A percentile compares a stretch with the other conserved stretches of the same genome.
Evolutionary conservation across 2,888 invertebrate species (phyloP).

Genomic region (Meandrusa payeni): DNA sequence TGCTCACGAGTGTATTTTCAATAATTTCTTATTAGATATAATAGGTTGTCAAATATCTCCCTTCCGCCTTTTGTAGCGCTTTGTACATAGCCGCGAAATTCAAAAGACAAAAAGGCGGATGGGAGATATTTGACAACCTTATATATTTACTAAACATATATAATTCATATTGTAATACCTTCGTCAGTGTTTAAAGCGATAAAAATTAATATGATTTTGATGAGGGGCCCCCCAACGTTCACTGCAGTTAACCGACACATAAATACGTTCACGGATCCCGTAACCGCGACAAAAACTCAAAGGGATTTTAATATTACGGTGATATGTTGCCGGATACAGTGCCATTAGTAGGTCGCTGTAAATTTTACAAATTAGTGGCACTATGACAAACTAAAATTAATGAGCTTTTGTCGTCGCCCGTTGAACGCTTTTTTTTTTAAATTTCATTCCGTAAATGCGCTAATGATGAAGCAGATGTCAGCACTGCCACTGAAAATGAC

Average conservation of each 20-base stretch:
- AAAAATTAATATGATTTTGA: slow-evolving; percentile 57
- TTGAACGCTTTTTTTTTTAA: slow-evolving; percentile 52
- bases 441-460: slow-evolving; percentile 45
- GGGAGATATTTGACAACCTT: too few relatives aligned
- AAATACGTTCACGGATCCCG: slow-evolving; percentile 59
- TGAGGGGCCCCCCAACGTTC: slow-evolving; percentile 50
- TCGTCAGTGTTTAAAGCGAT: slow-evolving; percentile 20
- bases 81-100: too few relatives aligned
- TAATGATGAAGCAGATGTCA: slow-evolving; percentile 72
- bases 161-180: too few relatives aligned
- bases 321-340: slow-evolving; percentile 69
- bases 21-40: too few relatives aligned
- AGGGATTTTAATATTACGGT: slow-evolving; percentile 55
- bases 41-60: too few relatives aligned
- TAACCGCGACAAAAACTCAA: slow-evolving; percentile 41
- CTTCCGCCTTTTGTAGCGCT: too few relatives aligned
- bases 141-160: too few relatives aligned
- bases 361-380: slow-evolving; percentile 74
- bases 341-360: slow-evolving; percentile 67
- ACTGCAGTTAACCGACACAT: slow-evolving; percentile 68
- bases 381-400: slow-evolving; percentile 78
- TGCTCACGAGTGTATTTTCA: too few relatives aligned
- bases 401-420: slow-evolving; percentile 51
- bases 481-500: slow-evolving; percentile 48
- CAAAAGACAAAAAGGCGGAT: too few relatives aligned